Conservation (phyloP, 2,888 invertebrate species). For the Conomelus anceps region DNA sequence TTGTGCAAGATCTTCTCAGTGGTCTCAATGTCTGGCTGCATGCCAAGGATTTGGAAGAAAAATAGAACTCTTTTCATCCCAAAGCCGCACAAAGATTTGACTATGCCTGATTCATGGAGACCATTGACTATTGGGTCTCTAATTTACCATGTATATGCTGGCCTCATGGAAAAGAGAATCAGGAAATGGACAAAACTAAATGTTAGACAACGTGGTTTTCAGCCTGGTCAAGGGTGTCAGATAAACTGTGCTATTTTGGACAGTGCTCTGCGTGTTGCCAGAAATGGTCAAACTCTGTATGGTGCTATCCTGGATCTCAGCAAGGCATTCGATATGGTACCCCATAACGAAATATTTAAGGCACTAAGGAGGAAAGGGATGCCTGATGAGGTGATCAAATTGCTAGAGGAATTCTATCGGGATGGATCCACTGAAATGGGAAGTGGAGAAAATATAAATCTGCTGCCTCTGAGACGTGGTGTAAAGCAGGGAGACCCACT, state of each 20-base stretch:
- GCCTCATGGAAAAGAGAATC: not conserved
- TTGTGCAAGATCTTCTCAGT: too few relatives aligned
- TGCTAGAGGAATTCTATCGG: not conserved
- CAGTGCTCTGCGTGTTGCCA: not conserved
- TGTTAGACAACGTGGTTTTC: not conserved
- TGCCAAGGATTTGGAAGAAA: conserved; percentile 12
- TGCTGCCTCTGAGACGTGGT: not conserved
- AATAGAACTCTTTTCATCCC: conserved; percentile 17
- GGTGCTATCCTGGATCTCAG: not conserved
- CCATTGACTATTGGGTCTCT: conserved; percentile 17
- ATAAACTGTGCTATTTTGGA: not conserved
- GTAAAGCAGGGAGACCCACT: conserved; percentile 28
- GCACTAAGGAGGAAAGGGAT: not conserved
- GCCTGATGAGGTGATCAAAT: not conserved
- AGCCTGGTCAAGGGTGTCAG: not conserved
- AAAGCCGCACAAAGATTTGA: conserved; percentile 1
- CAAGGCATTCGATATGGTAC: conserved; percentile 7
- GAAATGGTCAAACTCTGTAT: not conserved
- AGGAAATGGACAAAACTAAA: not conserved
- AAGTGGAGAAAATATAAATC: too few relatives aligned
- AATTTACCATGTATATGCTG: not conserved
- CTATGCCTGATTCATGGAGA: conserved; percentile 13
- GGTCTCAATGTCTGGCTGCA: too few relatives aligned
- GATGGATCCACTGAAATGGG: not conserved
- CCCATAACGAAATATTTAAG: not conserved